A percentile compares a stretch with the other conserved stretches of the same genome.
Evolutionary conservation across 1,140 invertebrate genomes (phyloP).

Genomic region (Cyphomyrmex costatus): DNA sequence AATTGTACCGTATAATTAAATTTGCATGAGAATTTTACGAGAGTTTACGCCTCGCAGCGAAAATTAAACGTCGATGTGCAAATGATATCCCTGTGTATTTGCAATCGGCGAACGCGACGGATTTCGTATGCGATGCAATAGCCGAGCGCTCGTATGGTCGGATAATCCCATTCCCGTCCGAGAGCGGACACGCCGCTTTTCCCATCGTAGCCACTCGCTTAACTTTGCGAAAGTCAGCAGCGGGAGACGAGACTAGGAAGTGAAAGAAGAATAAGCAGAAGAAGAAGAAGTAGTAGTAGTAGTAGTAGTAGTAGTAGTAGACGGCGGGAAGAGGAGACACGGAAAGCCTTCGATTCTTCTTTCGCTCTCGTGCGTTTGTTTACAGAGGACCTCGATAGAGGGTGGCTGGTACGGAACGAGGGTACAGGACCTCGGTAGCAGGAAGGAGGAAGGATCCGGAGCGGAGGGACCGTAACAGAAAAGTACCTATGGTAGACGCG

Average conservation of each 20-base stretch:
- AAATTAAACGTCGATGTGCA: constrained; percentile 31
- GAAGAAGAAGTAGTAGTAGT: not conserved
- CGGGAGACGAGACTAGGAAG: not conserved
- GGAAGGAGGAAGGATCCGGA: not conserved
- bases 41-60: not conserved
- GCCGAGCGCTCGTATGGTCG: constrained; percentile 15
- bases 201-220: constrained; percentile 60
- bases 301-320: not conserved
- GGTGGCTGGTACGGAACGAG: constrained; percentile 48
- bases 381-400: constrained; percentile 74
- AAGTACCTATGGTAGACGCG: constrained; percentile 56
- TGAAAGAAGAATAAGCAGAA: constrained; percentile 13
- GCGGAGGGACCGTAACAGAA: constrained; percentile 52
- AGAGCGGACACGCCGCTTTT: constrained; percentile 53
- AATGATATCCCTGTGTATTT: constrained; percentile 33
- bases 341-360: constrained; percentile 73
- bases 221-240: constrained; percentile 66
- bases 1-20: not conserved
- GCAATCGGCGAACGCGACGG: constrained; percentile 30
- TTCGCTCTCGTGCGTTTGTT: constrained; percentile 77
- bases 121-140: constrained; percentile 49
- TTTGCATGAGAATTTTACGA: constrained; percentile 14
- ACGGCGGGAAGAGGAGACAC: constrained; percentile 6
- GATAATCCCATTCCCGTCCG: constrained; percentile 52
- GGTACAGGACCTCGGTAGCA: constrained; percentile 3